Conservation (phyloP, 2,113 vertebrate genomes). For the Tragelaphus imberbis region DNA sequence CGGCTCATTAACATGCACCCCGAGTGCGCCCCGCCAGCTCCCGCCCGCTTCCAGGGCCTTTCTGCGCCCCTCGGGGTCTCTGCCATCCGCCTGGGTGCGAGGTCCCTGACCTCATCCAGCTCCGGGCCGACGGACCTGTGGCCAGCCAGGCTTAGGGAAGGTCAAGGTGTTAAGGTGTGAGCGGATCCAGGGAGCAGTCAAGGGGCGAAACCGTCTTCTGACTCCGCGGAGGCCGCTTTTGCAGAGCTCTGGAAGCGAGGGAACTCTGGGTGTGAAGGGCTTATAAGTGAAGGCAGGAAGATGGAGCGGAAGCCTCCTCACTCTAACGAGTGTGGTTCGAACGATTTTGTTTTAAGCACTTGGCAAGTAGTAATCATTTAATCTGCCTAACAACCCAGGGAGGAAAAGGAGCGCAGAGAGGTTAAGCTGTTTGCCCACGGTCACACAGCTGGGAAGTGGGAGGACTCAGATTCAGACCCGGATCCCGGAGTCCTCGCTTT, state of each 20-base stretch:
- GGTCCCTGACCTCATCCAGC: neutral
- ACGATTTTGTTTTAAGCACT: neutral
- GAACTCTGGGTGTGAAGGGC: neutral
- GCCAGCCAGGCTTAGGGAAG: neutral
- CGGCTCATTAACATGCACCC: conserved; percentile 72
- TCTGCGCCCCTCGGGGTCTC: neutral
- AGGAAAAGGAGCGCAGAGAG: neutral
- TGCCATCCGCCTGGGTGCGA: neutral
- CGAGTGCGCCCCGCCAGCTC: neutral
- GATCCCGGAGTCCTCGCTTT: neutral
- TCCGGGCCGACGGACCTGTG: neutral
- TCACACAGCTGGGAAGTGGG: neutral
- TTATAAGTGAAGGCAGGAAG: neutral
- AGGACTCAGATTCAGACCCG: neutral
- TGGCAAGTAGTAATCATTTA: neutral
- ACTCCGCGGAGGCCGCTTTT: neutral
- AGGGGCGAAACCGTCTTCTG: accelerated
- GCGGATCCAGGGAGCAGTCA: neutral
- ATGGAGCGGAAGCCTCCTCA: neutral
- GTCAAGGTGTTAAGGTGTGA: neutral
- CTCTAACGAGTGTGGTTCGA: neutral
- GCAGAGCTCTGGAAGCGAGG: neutral
- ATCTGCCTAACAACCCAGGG: accelerated
- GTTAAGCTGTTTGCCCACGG: neutral
- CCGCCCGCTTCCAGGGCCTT: neutral